Percentiles rank a stretch among this genome's conserved stretches.
Evolutionary conservation across 2,113 vertebrate species (phyloP).

Genomic region (Pandion haliaetus): DNA sequence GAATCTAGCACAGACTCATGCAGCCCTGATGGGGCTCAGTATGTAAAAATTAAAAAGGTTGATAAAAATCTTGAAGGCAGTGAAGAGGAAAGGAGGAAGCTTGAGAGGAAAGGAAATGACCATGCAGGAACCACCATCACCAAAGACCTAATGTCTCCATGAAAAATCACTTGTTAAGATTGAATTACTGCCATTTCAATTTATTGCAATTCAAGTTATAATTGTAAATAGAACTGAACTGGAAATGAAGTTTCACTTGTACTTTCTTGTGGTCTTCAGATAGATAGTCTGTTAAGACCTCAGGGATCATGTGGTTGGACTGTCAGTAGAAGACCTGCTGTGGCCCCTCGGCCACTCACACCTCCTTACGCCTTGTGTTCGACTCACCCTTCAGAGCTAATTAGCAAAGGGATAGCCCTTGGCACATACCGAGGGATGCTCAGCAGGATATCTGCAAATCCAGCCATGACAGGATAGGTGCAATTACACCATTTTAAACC

Average conservation of each 20-base stretch:
- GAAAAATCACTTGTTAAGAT: neutral
- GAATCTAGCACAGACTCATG: neutral
- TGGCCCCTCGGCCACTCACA: fast-evolving
- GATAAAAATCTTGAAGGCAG: neutral
- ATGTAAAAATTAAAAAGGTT: neutral
- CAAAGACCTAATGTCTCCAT: neutral
- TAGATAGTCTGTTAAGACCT: neutral
- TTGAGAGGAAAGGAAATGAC: neutral
- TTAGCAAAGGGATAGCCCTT: neutral
- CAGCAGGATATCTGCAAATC: too few relatives aligned
- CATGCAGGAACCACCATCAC: neutral
- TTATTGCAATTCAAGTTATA: neutral
- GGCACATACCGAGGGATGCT: neutral
- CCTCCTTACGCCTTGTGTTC: neutral
- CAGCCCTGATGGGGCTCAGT: neutral
- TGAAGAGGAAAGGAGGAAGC: neutral
- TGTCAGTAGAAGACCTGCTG: neutral
- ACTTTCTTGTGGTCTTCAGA: neutral
- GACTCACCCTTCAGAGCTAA: neutral
- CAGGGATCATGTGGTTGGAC: neutral
- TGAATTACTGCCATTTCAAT: neutral
- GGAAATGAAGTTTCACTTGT: neutral
- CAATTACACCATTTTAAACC: neutral
- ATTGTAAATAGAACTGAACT: neutral
- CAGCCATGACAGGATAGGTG: neutral